phyloP scores from a whole-genome alignment of 2,797 vertebrate genomes.

The Cyprinella venusta region DNA sequence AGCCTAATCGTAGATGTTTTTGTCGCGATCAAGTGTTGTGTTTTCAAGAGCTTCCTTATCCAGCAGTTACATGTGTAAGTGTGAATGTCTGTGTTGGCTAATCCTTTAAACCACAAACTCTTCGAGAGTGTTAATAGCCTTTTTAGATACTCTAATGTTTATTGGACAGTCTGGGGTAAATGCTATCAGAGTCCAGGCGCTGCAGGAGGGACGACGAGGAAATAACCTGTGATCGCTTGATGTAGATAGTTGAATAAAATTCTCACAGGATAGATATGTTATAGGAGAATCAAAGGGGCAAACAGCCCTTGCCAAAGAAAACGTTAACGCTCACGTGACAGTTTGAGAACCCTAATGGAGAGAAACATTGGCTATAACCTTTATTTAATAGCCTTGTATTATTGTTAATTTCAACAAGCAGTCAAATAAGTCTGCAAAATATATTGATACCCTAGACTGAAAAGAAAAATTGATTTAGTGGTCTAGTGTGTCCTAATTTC shows the following conservation, averaged over 20 bases:
- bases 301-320: conserved; percentile 62
- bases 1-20: conserved; percentile 22
- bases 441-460: not conserved
- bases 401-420: not conserved
- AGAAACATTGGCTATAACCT: not conserved
- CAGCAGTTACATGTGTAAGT: conserved; percentile 56
- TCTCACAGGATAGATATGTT: conserved; percentile 60
- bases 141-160: conserved; percentile 72
- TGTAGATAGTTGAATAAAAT: conserved; percentile 73
- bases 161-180: conserved; percentile 73
- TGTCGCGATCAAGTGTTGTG: not conserved
- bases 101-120: conserved; percentile 53
- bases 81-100: conserved; percentile 66
- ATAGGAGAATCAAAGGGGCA: conserved; percentile 63
- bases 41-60: conserved; percentile 31
- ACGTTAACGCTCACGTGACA: conserved; percentile 69
- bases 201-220: conserved; percentile 70
- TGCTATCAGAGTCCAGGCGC: conserved; percentile 73
- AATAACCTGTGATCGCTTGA: conserved; percentile 68
- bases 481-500: not conserved
- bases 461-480: not conserved
- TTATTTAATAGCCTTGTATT: not conserved
- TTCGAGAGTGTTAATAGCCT: conserved; percentile 45
- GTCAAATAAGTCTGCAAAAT: not conserved
- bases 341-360: conserved; percentile 37